Evolutionary conservation across 1,140 invertebrate species (phyloP).

Genomic region (Heliconius himera): DNA sequence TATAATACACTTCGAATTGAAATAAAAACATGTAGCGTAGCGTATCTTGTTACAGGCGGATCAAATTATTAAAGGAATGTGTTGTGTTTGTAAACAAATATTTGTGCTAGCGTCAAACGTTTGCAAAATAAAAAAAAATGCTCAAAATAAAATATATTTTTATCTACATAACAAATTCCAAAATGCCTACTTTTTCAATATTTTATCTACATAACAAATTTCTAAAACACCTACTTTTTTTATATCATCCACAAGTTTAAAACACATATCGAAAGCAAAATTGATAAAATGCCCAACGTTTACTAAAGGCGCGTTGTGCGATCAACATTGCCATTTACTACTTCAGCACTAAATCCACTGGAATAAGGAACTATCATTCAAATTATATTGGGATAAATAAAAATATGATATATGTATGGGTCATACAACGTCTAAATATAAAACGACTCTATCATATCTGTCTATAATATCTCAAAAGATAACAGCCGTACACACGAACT

Average conservation of each 20-base stretch:
- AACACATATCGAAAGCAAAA: slow-evolving; percentile 24
- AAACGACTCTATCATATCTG: not conserved
- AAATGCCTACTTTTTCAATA: not conserved
- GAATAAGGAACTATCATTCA: slow-evolving; percentile 28
- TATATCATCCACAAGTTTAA: not conserved
- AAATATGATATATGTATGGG: not conserved
- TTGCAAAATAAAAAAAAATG: not conserved
- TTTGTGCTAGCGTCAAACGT: not conserved
- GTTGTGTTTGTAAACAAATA: not conserved
- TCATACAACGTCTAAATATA: not conserved
- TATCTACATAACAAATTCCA: not conserved
- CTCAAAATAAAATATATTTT: not conserved
- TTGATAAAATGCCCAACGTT: slow-evolving; percentile 17
- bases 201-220: not conserved
- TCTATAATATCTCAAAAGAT: not conserved
- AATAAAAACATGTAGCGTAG: not conserved
- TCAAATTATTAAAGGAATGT: slow-evolving; percentile 13
- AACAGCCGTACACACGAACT: not conserved
- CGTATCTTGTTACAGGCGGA: slow-evolving; percentile 17
- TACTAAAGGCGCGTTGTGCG: slow-evolving; percentile 1
- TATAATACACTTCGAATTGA: slow-evolving; percentile 18
- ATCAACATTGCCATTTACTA: slow-evolving; percentile 8
- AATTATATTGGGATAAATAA: not conserved
- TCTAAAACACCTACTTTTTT: not conserved
- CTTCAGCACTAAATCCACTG: slow-evolving; percentile 13